Conservation (phyloP, 2,113 vertebrate genomes). For the Prionailurus viverrinus region DNA sequence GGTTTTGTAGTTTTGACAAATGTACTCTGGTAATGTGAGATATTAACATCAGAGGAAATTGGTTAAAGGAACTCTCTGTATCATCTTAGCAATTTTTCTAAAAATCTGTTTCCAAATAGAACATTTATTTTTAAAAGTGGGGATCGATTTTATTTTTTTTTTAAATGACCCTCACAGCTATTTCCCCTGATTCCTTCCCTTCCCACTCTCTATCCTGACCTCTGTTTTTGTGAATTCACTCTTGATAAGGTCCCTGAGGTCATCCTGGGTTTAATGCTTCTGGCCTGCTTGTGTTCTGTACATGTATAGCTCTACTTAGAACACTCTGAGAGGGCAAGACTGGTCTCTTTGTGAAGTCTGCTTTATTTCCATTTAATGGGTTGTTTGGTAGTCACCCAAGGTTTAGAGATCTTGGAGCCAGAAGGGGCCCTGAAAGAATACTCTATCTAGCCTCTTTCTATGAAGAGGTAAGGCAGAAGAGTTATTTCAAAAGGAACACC, state of each 20-base stretch:
- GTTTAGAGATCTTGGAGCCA: background rate
- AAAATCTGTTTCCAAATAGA: conserved; percentile 33
- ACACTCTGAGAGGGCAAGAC: background rate
- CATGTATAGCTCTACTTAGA: background rate
- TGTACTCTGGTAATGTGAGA: background rate
- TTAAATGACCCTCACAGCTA: background rate
- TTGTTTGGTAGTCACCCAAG: background rate
- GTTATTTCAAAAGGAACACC: background rate
- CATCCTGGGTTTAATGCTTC: background rate
- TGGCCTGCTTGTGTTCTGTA: background rate
- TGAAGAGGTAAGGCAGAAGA: background rate
- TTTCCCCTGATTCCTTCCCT: background rate
- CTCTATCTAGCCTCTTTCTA: background rate
- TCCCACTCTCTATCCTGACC: background rate
- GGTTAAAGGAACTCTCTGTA: background rate
- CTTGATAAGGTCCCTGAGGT: background rate
- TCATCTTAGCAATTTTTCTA: conserved; percentile 49
- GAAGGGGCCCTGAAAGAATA: background rate
- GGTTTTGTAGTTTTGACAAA: conserved; percentile 40
- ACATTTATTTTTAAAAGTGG: conserved; percentile 10
- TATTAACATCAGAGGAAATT: background rate
- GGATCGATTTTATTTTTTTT: background rate
- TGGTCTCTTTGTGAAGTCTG: background rate
- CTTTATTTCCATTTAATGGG: background rate
- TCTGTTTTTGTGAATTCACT: background rate